These are phyloP conservation scores for Zeugodacus cucurbitae DNA, from an alignment of 1,140 invertebrate genomes.

Conservation along the genomic window DNA sequence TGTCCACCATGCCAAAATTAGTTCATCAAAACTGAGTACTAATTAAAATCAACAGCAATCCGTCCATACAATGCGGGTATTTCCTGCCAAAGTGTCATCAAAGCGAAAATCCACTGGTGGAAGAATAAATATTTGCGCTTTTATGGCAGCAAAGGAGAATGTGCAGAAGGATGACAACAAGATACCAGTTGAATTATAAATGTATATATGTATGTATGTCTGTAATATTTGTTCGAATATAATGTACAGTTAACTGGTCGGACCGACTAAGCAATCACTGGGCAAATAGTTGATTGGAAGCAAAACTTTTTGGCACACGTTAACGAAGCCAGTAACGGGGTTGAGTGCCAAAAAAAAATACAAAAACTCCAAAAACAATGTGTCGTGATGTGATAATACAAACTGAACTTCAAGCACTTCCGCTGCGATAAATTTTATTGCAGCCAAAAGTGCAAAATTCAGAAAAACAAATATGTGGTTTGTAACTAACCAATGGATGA, in stretches of 20 bases:
- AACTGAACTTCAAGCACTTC: not conserved
- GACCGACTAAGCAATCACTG: not conserved
- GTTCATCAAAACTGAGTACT: slow-evolving; percentile 8
- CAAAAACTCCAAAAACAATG: not conserved
- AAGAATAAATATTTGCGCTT: slow-evolving; percentile 34
- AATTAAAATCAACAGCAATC: slow-evolving; percentile 32
- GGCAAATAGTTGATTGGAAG: not conserved
- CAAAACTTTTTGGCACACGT: slow-evolving; percentile 27
- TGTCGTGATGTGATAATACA: not conserved
- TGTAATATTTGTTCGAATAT: not conserved
- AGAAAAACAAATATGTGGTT: not conserved
- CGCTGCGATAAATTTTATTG: slow-evolving; percentile 14
- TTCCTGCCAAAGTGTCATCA: not conserved
- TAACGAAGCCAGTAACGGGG: not conserved
- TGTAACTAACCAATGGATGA: not conserved
- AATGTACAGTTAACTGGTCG: not conserved
- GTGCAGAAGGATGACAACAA: not conserved
- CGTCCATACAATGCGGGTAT: not conserved
- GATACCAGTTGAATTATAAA: not conserved
- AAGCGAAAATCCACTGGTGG: not conserved
- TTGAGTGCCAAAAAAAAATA: not conserved
- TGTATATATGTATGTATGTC: not conserved
- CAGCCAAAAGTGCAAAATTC: not conserved
- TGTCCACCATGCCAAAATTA: not conserved
- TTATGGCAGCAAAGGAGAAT: not conserved